Base-by-base conservation (phyloP, 2,888 invertebrate species). In the Timema podura region DNA sequence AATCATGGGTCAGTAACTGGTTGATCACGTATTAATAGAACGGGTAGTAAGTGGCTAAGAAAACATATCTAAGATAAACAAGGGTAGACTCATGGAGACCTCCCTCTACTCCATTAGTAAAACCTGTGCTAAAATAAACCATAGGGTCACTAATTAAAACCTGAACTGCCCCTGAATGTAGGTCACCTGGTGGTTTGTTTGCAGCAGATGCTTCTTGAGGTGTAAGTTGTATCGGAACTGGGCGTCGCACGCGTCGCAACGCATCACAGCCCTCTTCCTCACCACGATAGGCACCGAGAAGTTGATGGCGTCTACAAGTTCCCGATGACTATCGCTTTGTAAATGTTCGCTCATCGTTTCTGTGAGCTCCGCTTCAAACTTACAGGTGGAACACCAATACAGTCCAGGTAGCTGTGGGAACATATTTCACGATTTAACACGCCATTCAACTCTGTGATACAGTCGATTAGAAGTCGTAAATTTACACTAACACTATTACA, bases 211-310 rank as follows among this genome's bases (percentile, higher is more conserved):
- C 11, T 84, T 80, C 67, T 89, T 86, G 48, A 94, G 80, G 79
- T 93, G 90, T 10, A 91, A 83, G 74, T 93, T 94, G 77, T 89
- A 91, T 15, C 88, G 85, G 78, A 95, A 95, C 51, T 85, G 83
- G 76, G 86, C 83, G 10, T 79, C 79, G 79, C 95, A 96, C 30
- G 86, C 85, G 1, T 81, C 81, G 79, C 95, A 95, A 72, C 82
- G 81, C 6, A 91, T 79, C 0, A 85, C 82, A 2, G 85, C 83
- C 71, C 88, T 87, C 77, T 89, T 89, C 73, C 89, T 85, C 71
- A 93, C 90, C 48, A 90, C 86, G 66, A 93, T 89, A 2, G 93
- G 93, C 77, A 93, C 90, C 0, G 92, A 92, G 76, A 91, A 85
- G 78, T 92, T 92, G 73, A 93, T 89, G 15, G 89, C 89, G 5